Conservation (phyloP, 2,113 vertebrate species). For the Microcebus jonahi region DNA sequence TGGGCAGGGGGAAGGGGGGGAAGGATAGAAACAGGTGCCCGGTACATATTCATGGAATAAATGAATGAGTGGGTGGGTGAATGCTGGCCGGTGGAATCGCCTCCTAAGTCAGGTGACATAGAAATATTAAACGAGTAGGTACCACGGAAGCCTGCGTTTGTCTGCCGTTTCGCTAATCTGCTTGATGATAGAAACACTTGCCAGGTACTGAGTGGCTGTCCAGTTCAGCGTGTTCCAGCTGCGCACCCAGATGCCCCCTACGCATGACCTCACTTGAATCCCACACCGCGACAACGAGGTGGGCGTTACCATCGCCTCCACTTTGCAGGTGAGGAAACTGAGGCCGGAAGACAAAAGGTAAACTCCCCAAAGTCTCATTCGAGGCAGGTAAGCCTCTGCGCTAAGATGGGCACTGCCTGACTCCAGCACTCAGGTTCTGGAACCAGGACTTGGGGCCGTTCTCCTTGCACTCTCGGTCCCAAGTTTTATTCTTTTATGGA, state of each 20-base stretch:
- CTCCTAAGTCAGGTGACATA: neutral
- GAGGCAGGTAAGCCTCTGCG: neutral
- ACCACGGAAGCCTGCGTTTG: too few relatives aligned
- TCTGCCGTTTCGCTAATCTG: neutral
- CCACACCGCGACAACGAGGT: neutral
- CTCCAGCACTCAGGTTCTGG: neutral
- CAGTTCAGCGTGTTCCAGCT: neutral
- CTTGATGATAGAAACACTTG: neutral
- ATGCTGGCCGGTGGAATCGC: neutral
- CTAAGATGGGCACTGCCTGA: neutral
- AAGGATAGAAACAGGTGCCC: too few relatives aligned
- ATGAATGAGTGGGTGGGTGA: neutral
- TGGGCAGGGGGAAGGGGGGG: rapidly evolving
- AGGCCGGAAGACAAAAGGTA: neutral
- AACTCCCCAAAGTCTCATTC: neutral
- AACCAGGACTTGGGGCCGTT: neutral
- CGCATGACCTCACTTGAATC: neutral
- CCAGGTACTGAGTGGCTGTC: neutral
- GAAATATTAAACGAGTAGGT: neutral
- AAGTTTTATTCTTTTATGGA: neutral
- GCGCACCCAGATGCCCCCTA: neutral
- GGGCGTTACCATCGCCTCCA: neutral
- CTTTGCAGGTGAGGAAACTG: neutral
- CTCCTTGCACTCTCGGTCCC: too few relatives aligned
- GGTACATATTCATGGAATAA: neutral